Percentiles rank a stretch among this genome's conserved stretches.
phyloP scores from a whole-genome alignment of 1,140 invertebrate species.

The Zaprionus africanus region DNA sequence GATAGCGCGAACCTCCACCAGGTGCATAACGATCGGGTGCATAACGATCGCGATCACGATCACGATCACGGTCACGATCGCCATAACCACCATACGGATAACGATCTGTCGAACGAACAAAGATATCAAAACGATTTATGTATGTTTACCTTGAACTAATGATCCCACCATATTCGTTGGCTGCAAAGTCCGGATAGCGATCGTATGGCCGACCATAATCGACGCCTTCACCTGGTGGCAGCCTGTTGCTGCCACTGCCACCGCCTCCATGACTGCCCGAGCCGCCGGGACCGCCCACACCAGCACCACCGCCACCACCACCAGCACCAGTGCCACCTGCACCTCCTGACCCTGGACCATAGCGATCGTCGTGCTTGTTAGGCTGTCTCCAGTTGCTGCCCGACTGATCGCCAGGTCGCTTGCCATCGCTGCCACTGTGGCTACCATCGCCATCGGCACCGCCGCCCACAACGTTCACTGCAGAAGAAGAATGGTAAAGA shows the following conservation, averaged over 20 bases:
- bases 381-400: conserved; percentile 85
- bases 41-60: conserved; percentile 81
- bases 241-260: conserved; percentile 47
- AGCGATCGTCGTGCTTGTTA: conserved; percentile 85
- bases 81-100: conserved; percentile 65
- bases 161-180: conserved; percentile 66
- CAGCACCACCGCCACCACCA: conserved; percentile 35
- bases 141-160: background rate
- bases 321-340: conserved; percentile 26
- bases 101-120: conserved; percentile 51
- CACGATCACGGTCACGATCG: conserved; percentile 75
- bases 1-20: conserved; percentile 53
- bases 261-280: conserved; percentile 49
- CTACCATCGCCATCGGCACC: conserved; percentile 80
- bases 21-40: conserved; percentile 50
- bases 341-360: conserved; percentile 71
- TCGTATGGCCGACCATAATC: conserved; percentile 69
- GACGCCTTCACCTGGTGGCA: conserved; percentile 68
- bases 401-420: conserved; percentile 73
- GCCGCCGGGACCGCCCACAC: conserved; percentile 54
- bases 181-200: conserved; percentile 77
- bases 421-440: conserved; percentile 58
- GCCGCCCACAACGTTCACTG: conserved; percentile 81
- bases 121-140: conserved; percentile 10
- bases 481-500: conserved; percentile 14